Evolutionary conservation across 2,797 vertebrate genomes (phyloP).

Genomic region (Leptoclinus maculatus): DNA sequence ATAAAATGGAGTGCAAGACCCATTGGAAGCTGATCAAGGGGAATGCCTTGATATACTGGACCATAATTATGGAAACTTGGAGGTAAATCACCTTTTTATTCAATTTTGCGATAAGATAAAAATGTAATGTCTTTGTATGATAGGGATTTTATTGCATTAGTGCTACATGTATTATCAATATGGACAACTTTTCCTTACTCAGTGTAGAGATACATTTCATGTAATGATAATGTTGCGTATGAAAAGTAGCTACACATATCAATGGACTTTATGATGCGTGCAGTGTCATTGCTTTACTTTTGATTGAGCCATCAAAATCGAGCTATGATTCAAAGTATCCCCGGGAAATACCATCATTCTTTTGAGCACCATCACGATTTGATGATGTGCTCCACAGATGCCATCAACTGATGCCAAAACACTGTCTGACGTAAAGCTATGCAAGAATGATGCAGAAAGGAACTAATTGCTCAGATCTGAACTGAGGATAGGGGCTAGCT

Average conservation of each 20-base stretch:
- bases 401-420: slow-evolving; percentile 44
- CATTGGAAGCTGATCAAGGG: background rate
- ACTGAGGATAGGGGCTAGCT: slow-evolving; percentile 8
- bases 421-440: slow-evolving; percentile 56
- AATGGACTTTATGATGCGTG: background rate
- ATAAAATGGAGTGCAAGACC: background rate
- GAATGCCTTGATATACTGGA: background rate
- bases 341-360: slow-evolving; percentile 20
- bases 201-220: background rate
- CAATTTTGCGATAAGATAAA: background rate
- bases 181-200: background rate
- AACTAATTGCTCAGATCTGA: slow-evolving; percentile 61
- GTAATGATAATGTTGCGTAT: background rate
- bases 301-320: background rate
- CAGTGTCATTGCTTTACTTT: background rate
- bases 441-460: slow-evolving; percentile 54
- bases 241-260: background rate
- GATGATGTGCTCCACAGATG: slow-evolving; percentile 31
- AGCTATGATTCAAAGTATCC: slow-evolving; percentile 18
- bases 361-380: slow-evolving; percentile 45
- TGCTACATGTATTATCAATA: background rate
- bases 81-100: background rate
- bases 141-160: background rate
- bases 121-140: background rate
- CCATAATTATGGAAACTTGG: background rate